Conservation (phyloP, 23 tunicate genomes). For the Botrylloides violaceus region DNA sequence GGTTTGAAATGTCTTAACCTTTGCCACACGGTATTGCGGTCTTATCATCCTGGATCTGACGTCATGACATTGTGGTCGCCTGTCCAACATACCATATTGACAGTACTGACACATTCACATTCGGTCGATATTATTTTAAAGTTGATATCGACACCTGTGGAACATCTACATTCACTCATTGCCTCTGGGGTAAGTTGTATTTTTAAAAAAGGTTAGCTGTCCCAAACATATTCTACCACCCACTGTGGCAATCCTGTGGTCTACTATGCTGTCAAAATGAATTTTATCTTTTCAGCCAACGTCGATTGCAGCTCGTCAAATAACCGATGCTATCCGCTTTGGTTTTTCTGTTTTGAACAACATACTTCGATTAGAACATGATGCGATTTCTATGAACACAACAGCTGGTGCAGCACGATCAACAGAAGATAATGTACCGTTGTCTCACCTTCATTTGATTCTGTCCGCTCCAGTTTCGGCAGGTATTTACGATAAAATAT, state of each 20-base stretch:
- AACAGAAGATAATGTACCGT: background rate
- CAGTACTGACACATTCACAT: slow-evolving; percentile 28
- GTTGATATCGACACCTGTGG: slow-evolving; percentile 40
- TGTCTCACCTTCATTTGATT: background rate
- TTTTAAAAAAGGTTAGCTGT: background rate
- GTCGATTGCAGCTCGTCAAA: slow-evolving; percentile 19
- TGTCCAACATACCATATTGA: background rate
- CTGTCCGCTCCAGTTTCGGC: background rate
- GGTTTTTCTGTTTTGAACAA: slow-evolving; percentile 79
- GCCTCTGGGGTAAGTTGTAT: slow-evolving; percentile 39
- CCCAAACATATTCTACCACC: background rate
- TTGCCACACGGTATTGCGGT: slow-evolving; percentile 44
- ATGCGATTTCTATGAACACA: background rate
- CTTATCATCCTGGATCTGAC: background rate
- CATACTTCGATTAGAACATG: slow-evolving; percentile 42
- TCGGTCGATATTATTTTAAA: slow-evolving; percentile 48
- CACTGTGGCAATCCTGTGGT: too few species aligned
- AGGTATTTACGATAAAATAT: background rate
- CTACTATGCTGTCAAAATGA: too few species aligned
- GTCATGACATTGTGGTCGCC: slow-evolving; percentile 15
- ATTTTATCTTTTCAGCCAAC: slow-evolving; percentile 40
- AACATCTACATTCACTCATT: slow-evolving; percentile 35
- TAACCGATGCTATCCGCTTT: slow-evolving; percentile 37
- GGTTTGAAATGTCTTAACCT: slow-evolving; percentile 55
- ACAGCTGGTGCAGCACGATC: background rate